Conservation (phyloP, 2,113 vertebrate genomes). For the Nettapus auritus region DNA sequence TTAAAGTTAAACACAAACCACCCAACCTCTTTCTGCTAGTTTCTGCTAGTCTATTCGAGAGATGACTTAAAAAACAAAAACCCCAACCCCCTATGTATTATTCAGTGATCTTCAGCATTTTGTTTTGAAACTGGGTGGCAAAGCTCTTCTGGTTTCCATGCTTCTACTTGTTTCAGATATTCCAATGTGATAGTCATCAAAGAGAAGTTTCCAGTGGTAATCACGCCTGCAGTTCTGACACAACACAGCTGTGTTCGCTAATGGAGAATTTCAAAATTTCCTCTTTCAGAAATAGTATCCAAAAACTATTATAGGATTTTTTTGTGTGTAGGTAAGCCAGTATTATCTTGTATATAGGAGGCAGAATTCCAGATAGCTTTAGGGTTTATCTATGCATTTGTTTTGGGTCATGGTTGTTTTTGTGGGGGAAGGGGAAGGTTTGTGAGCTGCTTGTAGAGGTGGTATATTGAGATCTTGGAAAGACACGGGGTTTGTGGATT, state of each 20-base stretch:
- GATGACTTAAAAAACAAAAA: neutral
- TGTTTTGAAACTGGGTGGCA: constrained; percentile 61
- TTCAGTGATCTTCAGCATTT: constrained; percentile 16
- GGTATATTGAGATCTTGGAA: neutral
- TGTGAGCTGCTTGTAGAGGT: neutral
- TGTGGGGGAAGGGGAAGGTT: neutral
- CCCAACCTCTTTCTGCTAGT: too few relatives aligned
- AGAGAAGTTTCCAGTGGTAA: constrained; percentile 42
- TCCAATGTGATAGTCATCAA: constrained; percentile 60
- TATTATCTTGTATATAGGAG: constrained; percentile 5
- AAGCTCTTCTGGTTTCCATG: constrained; percentile 43
- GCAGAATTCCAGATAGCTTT: neutral
- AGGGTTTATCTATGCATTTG: neutral
- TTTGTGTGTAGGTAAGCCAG: neutral
- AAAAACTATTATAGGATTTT: constrained; percentile 6
- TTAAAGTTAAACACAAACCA: neutral
- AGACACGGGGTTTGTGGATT: neutral
- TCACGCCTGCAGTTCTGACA: constrained; percentile 48
- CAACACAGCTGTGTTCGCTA: constrained; percentile 54
- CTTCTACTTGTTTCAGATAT: constrained; percentile 66
- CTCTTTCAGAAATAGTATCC: constrained; percentile 33
- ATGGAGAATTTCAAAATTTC: neutral
- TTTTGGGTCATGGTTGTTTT: neutral
- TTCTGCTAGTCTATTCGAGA: neutral
- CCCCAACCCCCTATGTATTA: neutral